A percentile compares a stretch with the other conserved stretches of the same genome.
phyloP scores from a whole-genome alignment of 1,140 invertebrate genomes.

The Magallana gigas region DNA sequence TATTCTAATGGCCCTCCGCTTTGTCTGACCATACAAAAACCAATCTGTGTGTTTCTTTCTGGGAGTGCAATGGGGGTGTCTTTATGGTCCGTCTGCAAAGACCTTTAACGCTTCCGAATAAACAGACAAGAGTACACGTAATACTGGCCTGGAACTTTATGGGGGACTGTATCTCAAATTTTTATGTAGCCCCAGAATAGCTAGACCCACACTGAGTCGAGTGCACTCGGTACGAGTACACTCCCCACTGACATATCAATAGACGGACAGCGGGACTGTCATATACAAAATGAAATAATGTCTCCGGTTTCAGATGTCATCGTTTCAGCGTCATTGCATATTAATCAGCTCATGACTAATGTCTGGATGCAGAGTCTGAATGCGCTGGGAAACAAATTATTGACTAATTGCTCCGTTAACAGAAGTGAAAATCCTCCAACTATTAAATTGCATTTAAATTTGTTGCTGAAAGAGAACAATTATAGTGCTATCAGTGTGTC shows the following conservation, averaged over 20 bases:
- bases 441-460: background rate
- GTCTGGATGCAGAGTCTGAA: background rate
- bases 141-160: background rate
- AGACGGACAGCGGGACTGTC: no score
- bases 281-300: no score
- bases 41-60: background rate
- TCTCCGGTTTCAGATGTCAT: background rate
- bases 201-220: background rate
- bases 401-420: background rate
- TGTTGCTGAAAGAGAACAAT: background rate
- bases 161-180: background rate
- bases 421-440: background rate
- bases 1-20: background rate
- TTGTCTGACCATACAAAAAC: background rate
- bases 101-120: background rate
- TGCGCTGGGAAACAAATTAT: background rate
- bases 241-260: background rate
- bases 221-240: background rate
- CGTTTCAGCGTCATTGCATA: background rate
- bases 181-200: background rate
- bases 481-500: background rate
- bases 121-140: background rate
- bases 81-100: background rate
- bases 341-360: conserved; percentile 18
- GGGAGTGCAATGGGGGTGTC: background rate